These are phyloP conservation scores for Cacoxenus indagator DNA, from an alignment of 2,888 invertebrate species.

Conservation along the genomic window DNA sequence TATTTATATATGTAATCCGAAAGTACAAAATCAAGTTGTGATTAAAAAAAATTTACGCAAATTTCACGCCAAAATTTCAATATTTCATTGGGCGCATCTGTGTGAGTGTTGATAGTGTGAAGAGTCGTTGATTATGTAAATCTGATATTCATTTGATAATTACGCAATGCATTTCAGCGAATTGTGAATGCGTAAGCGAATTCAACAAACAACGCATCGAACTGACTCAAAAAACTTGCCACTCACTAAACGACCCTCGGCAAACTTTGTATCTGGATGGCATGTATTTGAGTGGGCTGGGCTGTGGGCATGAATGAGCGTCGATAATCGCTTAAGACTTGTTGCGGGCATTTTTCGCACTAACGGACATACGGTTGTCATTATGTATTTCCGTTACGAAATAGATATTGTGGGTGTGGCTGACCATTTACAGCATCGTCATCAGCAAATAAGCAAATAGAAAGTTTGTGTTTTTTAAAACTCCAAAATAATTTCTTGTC, in stretches of 20 bases:
- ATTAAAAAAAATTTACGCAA: too few species aligned
- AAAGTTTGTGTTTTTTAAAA: not conserved
- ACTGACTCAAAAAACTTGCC: not conserved
- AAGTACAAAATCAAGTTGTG: too few species aligned
- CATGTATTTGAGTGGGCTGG: not conserved
- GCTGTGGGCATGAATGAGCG: not conserved
- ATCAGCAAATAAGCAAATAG: not conserved
- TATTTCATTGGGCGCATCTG: not conserved
- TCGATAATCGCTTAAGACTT: constrained; percentile 4
- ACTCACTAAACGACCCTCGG: not conserved
- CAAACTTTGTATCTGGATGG: not conserved
- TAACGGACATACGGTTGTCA: not conserved
- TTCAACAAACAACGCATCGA: not conserved
- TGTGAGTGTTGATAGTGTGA: not conserved
- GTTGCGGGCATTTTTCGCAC: not conserved
- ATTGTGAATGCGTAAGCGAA: constrained; percentile 36
- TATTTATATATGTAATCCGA: too few species aligned
- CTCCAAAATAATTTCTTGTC: not conserved
- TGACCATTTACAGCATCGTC: not conserved
- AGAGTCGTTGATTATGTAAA: constrained; percentile 50
- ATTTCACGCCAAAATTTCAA: not conserved
- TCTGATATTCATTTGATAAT: constrained; percentile 45
- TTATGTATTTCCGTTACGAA: not conserved
- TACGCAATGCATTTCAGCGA: constrained; percentile 5
- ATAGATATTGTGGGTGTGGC: not conserved